Evolutionary conservation across 2,888 invertebrate species (phyloP), one percentile per base, ranked within the genome.

Genomic region (Lomographa bimaculata): DNA sequence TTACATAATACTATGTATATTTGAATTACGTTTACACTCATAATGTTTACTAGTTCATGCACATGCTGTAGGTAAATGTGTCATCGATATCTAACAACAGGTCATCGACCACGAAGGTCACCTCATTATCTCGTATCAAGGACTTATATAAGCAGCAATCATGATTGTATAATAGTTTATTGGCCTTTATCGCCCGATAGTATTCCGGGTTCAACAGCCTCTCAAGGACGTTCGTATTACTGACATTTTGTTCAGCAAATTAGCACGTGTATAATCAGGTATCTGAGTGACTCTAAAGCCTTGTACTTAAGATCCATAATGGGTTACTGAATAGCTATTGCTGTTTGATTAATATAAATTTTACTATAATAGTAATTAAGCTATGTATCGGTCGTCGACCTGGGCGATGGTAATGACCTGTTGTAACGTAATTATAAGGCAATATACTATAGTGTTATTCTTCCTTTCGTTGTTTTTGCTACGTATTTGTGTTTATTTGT

Each of bases 151-250:
- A 83, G 71, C 62, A 59, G 50, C 53, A 48, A 63, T 65, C 61
- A 63, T 62, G 65, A 67, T 72, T 71, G 64, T 64, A 71, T 74
- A 75, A 78, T 65, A 72, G 76, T 69, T 71, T 66, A 68, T 61
- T 70, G 62, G 69, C 58, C 65, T 63, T 71, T 75, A 76, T 73
- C 69, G 41, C 38, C 51, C 56, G 58, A 59, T 71, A 64, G 52
- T 71, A 67, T 84, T 84, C 87, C 85, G 84, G 85, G 85, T 81
- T 81, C 71, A 75, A 71, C 64, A 79, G 30, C 56, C 80, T 63
- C 54, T 61, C 86, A 87, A 86, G 87, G 85, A 79, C 85, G 81
- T 73, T 64, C 64, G 66, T 69, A 46, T 29, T 29, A 21, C 32
- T 38, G 53, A 56, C 64, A 61, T 67, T 58, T 55, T 54, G 56